Evolutionary conservation across 2,888 invertebrate species (phyloP).

Genomic region (Chymomyza caudatula): DNA sequence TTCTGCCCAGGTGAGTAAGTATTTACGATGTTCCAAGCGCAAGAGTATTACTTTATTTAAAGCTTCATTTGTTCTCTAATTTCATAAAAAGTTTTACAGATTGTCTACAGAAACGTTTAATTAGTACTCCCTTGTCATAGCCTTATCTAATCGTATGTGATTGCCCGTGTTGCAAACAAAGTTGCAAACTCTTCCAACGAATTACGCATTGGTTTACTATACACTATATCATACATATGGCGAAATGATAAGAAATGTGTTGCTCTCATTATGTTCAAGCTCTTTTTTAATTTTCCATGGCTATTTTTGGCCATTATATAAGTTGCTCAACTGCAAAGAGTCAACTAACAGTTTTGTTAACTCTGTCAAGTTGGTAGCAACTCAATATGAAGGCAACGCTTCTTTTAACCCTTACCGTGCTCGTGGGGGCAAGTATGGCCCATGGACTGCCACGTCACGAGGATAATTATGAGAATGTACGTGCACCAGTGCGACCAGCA

Average conservation of each 20-base stretch:
- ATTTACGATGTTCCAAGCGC: no score
- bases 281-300: background rate
- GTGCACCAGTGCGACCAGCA: background rate
- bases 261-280: background rate
- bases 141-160: constrained; percentile 42
- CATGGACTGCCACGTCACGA: background rate
- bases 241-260: background rate
- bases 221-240: background rate
- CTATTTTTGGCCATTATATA: background rate
- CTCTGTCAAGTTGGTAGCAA: background rate
- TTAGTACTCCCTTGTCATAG: background rate
- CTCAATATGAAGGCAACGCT: background rate
- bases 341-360: background rate
- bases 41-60: no score
- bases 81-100: background rate
- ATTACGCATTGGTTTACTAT: background rate
- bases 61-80: background rate
- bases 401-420: background rate
- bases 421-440: background rate
- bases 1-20: no score
- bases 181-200: constrained; percentile 1
- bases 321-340: background rate
- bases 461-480: constrained; percentile 9
- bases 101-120: background rate
- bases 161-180: constrained; percentile 30